Base-by-base conservation (phyloP, 2,113 vertebrate genomes). In the Nannospalax galili region DNA sequence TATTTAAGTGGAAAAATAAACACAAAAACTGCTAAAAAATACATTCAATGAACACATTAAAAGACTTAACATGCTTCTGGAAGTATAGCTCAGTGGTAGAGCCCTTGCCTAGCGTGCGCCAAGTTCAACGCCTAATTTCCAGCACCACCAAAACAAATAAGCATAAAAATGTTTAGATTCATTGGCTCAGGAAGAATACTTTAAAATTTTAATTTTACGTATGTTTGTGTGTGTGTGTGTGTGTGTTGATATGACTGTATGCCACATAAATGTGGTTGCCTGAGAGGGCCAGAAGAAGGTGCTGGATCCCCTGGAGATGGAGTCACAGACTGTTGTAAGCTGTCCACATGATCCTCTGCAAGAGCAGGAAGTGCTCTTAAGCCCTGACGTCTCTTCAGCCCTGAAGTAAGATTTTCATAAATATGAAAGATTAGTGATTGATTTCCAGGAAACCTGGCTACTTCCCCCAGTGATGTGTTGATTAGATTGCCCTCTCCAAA, bases 151-250 rank as follows among this genome's bases (percentile, higher is more conserved):
- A 75, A 75, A 58, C 58, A 30, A 30, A 67, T 4, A 72, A 16
- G 28, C 10, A 81, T 86, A 81, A 24, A 28, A 40, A 28, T 95
- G 28, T 84, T 88, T 64, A 74, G 87, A 93, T 77, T 79, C 37
- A 73, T 58, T 64, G 35, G 22, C n/a, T 88, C 42, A 84, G 52
- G 78, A 78, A 74, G 48, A 79, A 22, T 78, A 45, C 67, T 80
- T 88, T n/a, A n/a, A n/a, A n/a, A n/a, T n/a, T n/a, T n/a, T n/a
- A n/a, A n/a, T n/a, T n/a, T n/a, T n/a, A n/a, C n/a, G n/a, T n/a
- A n/a, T n/a, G n/a, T n/a, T n/a, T n/a, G n/a, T n/a, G n/a, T n/a
- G n/a, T n/a, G n/a, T n/a, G n/a, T n/a, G n/a, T n/a, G n/a, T n/a
- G n/a, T n/a, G n/a, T n/a, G n/a, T n/a, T n/a, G n/a, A n/a, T n/a